These are phyloP conservation scores for Periophthalmus modestus DNA, from an alignment of 2,113 vertebrate species.

Conservation along the genomic window DNA sequence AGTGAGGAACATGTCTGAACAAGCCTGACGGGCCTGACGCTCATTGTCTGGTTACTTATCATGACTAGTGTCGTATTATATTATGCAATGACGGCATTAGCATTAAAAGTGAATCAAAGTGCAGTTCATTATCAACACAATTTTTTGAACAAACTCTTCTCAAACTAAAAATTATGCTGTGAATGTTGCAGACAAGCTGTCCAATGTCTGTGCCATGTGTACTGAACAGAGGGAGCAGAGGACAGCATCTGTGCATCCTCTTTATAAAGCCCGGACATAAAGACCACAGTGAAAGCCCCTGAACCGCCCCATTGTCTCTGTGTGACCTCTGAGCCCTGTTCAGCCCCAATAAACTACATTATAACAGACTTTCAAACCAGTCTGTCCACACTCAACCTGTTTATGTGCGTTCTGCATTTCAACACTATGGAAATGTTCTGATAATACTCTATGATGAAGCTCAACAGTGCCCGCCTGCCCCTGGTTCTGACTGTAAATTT, in stretches of 20 bases:
- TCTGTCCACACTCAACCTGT: background rate
- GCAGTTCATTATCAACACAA: background rate
- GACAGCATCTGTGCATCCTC: slow-evolving; percentile 41
- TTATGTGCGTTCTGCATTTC: background rate
- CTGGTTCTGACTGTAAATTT: no score
- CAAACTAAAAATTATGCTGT: background rate
- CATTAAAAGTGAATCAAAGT: background rate
- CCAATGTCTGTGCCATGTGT: slow-evolving; percentile 26
- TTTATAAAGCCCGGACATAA: slow-evolving; percentile 31
- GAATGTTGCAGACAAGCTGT: slow-evolving; percentile 30
- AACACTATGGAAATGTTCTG: no score
- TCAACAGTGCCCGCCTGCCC: no score
- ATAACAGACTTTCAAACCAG: slow-evolving; percentile 26
- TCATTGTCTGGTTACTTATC: background rate
- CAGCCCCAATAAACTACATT: slow-evolving; percentile 32
- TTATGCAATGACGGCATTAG: background rate
- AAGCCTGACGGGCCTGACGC: slow-evolving; percentile 14
- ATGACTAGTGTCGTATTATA: background rate
- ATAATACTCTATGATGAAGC: background rate
- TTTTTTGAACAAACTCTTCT: slow-evolving; percentile 7
- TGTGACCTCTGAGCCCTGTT: slow-evolving; percentile 38
- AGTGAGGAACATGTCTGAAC: slow-evolving; percentile 11
- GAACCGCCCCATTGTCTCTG: slow-evolving; percentile 46
- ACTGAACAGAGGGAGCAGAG: slow-evolving; percentile 32
- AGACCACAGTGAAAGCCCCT: slow-evolving; percentile 36